These are phyloP conservation scores for Caenorhabditis becei DNA, from an alignment of 2,888 invertebrate species.

Conservation along the genomic window DNA sequence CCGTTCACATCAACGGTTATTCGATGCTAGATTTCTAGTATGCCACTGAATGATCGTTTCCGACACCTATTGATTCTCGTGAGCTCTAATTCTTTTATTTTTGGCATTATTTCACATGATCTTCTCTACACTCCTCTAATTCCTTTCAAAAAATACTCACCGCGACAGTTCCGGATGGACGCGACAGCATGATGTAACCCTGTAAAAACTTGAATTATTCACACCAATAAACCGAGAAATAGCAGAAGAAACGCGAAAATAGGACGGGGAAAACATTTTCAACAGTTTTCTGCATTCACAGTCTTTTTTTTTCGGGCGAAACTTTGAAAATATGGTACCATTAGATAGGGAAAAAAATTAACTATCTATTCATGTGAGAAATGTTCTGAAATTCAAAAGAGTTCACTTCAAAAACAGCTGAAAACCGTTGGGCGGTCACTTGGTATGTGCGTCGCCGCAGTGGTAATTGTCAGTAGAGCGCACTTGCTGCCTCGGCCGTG, in stretches of 20 bases:
- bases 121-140: not conserved
- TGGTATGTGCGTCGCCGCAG: slow-evolving; percentile 31
- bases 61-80: too few species aligned
- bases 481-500: slow-evolving; percentile 29
- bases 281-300: not conserved
- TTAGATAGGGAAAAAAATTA: slow-evolving; percentile 27
- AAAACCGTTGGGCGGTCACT: slow-evolving; percentile 51
- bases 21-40: too few species aligned
- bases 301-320: not conserved
- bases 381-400: not conserved
- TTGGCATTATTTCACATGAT: too few species aligned
- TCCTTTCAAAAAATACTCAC: slow-evolving; percentile 31
- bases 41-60: too few species aligned
- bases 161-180: slow-evolving; percentile 55
- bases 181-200: slow-evolving; percentile 61
- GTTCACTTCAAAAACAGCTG: not conserved
- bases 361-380: not conserved
- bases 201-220: slow-evolving; percentile 22
- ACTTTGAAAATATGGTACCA: not conserved
- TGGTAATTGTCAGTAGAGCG: slow-evolving; percentile 16
- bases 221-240: too few species aligned
- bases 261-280: not conserved
- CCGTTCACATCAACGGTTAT: too few species aligned
- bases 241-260: slow-evolving; percentile 7
- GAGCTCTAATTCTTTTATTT: too few species aligned